Base-by-base conservation (phyloP, 2,113 vertebrate species). In the Scomber scombrus region DNA sequence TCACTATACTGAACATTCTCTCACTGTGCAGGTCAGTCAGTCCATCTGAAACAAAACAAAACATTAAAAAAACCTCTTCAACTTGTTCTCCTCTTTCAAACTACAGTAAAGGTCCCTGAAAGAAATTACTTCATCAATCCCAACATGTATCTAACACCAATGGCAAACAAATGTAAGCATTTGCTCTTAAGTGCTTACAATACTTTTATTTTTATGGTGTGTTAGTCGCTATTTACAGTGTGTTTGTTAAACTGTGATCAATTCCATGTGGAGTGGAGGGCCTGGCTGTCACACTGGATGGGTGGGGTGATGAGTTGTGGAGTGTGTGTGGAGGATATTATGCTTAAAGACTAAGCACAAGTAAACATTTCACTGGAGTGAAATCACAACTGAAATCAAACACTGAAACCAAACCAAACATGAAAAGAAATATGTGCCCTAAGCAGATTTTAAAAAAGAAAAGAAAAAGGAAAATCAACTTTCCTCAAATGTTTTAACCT, bases 181-280 rank as follows among this genome's bases (percentile, higher is more conserved):
- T 66, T 55, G 4, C 13, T 52, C n/a, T 21, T 2, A 70, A 77
- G 19, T 58, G 26, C 67, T 54, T 14, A 6, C 23, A 54, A 13
- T 23, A 19, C 14, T 57, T 57, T 57, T 73, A 73, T 66, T 64
- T 85, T 82, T 72, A 71, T 68, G 66, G 66, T 12, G 29, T 63
- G 45, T 56, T 67, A 47, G 73, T 80, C 72, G 81, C 73, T 78
- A 70, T 80, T 84, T 69, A 58, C 68, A 11, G 19, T 7, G 56
- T 68, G 68, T 78, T 80, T 81, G 68, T 64, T 84, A 40, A 68
- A 31, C 23, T 75, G 51, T 68, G 61, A 79, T 85, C 56, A 67
- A 45, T 81, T 81, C 77, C 85, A 78, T 78, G 78, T 85, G 82
- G 70, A 46, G 50, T 13, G 34, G 8, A 56, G 11, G 77, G 58